These are phyloP conservation scores for Eira barbara DNA, from an alignment of 2,113 vertebrate species.

Conservation along the genomic window DNA sequence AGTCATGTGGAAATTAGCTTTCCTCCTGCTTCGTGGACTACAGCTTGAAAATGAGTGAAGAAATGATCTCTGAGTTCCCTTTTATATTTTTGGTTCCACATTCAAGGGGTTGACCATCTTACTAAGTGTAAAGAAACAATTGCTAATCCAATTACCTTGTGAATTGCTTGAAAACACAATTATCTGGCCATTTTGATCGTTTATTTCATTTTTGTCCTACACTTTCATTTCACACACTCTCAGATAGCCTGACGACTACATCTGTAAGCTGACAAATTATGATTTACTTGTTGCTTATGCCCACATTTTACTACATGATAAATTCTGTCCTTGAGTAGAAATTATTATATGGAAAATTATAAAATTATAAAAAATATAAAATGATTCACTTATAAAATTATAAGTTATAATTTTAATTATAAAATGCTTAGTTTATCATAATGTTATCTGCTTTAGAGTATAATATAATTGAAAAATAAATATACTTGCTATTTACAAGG, in stretches of 20 bases:
- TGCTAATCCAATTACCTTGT: background rate
- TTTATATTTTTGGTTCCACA: background rate
- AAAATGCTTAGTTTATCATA: conserved; percentile 26
- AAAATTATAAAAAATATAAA: background rate
- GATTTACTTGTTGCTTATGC: background rate
- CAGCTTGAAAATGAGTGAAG: background rate
- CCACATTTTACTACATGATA: background rate
- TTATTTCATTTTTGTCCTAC: background rate
- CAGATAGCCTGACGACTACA: background rate
- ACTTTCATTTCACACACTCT: background rate
- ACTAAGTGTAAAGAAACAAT: background rate
- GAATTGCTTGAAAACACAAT: background rate
- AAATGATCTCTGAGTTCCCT: background rate
- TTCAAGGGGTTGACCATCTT: background rate
- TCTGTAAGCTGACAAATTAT: background rate
- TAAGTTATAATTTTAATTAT: background rate
- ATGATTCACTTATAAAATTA: background rate
- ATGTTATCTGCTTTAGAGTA: background rate
- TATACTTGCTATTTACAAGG: conserved; percentile 35
- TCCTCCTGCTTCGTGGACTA: background rate
- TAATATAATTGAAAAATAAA: conserved; percentile 28
- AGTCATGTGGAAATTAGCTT: background rate
- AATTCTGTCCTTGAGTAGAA: conserved; percentile 13
- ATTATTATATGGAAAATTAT: background rate
- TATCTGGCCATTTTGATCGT: background rate